Evolutionary conservation across 2,113 vertebrate species (phyloP).

Genomic region (Thunnus maccoyii): DNA sequence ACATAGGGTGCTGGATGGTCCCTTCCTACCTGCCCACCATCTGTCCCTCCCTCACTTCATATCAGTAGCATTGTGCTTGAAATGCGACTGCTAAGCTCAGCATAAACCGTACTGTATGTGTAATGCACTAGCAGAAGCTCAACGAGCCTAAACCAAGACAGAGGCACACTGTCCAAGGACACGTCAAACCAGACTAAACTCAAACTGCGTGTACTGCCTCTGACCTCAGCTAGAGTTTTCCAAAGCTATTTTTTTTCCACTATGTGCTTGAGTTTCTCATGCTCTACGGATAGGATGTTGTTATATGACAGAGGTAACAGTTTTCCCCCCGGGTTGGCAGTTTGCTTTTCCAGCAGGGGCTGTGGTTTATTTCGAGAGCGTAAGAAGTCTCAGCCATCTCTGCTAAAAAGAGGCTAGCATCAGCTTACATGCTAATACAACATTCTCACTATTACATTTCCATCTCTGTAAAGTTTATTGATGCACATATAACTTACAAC

Average conservation of each 20-base stretch:
- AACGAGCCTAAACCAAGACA: slow-evolving; percentile 26
- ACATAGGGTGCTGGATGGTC: slow-evolving; percentile 35
- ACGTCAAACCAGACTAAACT: slow-evolving; percentile 28
- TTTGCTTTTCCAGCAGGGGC: slow-evolving; percentile 26
- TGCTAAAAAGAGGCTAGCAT: neutral
- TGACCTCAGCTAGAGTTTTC: slow-evolving; percentile 26
- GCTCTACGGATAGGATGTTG: slow-evolving; percentile 17
- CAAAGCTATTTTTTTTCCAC: slow-evolving; percentile 20
- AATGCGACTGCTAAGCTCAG: neutral
- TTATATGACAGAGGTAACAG: slow-evolving; percentile 33
- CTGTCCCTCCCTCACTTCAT: slow-evolving; percentile 49
- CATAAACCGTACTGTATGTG: slow-evolving; percentile 19
- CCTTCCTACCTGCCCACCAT: slow-evolving; percentile 67
- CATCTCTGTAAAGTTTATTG: neutral
- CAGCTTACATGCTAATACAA: neutral
- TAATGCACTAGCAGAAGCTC: slow-evolving; percentile 13
- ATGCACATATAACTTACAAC: no score
- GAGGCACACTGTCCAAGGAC: slow-evolving; percentile 1
- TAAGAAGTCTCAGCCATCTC: neutral
- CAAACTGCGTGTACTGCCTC: slow-evolving; percentile 22
- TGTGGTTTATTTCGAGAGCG: neutral
- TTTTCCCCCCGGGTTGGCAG: slow-evolving; percentile 1
- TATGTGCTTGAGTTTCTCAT: slow-evolving; percentile 21
- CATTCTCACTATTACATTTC: neutral
- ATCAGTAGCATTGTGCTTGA: slow-evolving; percentile 33